Evolutionary conservation across 2,888 invertebrate species (phyloP).

Genomic region (Oscheius sp.): DNA sequence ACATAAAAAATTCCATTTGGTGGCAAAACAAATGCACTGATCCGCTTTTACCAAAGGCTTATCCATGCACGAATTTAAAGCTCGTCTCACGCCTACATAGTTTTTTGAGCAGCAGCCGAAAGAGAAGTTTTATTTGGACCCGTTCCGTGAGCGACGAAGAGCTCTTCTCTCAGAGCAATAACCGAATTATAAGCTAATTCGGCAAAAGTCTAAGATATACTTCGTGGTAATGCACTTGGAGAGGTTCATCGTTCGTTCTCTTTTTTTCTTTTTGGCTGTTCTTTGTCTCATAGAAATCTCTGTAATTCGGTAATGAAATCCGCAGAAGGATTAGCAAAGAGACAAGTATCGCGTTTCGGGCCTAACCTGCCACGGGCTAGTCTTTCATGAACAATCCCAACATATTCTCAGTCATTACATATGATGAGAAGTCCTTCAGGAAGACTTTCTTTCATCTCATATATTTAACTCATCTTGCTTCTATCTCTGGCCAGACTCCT

Average conservation of each 20-base stretch:
- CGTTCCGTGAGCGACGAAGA: not conserved
- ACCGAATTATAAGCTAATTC: conserved; percentile 14
- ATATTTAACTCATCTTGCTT: not conserved
- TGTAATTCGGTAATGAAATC: conserved; percentile 13
- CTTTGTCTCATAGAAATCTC: not conserved
- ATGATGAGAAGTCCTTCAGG: conserved; percentile 3
- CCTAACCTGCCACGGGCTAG: not conserved
- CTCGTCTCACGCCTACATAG: not conserved
- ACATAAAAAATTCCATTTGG: conserved; percentile 19
- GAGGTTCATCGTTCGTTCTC: conserved; percentile 20
- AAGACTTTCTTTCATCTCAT: not conserved
- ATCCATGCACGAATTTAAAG: not conserved
- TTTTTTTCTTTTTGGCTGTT: not conserved
- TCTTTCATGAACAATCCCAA: not conserved
- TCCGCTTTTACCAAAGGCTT: not conserved
- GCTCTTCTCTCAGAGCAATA: conserved; percentile 8
- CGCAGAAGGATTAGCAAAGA: conserved; percentile 3
- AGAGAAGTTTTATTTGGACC: not conserved
- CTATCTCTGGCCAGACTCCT: not conserved
- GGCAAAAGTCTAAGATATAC: conserved; percentile 2
- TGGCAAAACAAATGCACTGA: not conserved
- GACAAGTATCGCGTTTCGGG: conserved; percentile 18
- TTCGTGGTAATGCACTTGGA: conserved; percentile 21
- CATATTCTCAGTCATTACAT: conserved; percentile 11
- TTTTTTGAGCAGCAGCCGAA: conserved; percentile 3